Base-by-base conservation (phyloP, 2,797 vertebrate genomes). In the Buphagus erythrorhynchus region DNA sequence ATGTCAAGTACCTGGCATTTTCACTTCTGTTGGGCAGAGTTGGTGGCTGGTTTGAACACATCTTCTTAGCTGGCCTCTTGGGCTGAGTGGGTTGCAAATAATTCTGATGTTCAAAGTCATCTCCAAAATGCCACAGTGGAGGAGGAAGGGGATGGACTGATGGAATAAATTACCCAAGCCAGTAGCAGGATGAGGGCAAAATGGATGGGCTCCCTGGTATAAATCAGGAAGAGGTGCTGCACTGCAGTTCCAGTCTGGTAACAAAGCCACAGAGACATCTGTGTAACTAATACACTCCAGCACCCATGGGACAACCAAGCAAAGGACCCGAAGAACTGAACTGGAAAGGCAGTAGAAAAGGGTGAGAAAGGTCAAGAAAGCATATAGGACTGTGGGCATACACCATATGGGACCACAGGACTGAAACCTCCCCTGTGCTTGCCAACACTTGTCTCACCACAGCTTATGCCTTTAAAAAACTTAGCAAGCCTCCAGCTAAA, bases 381-480 rank as follows among this genome's bases (percentile, higher is more conserved):
- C 15, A 6, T 72, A 29, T 24, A 68, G 20, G n/a, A 15, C 31
- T 87, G 16, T 18, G n/a, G 22, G 18, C 1, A 6, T 15, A 16
- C 10, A 38, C 21, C 66, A 55, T 18, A 73, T 13, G 31, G 38
- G 35, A 63, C 8, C 0, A 3, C 35, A 79, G 49, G 66, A 86
- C 29, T 22, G 58, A 68, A 76, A 91, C 0, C 0, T 46, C 31
- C 16, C 18, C 38, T 40, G 19, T 21, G 31, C 72, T 58, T 40
- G n/a, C 31, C 5, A 10, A 28, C 16, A 40, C 33, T 46, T 8
- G 1, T 59, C 55, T 74, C 45, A 52, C 0, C 0, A 51, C 22
- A 90, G 20, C 28, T 67, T 36, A 31, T 5, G 22, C 18, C 76
- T 74, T 75, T 13, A 45, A 73, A 92, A 73, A 49, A 18, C 18